Conservation (phyloP, 2,113 vertebrate species). For the Neotoma lepida region DNA sequence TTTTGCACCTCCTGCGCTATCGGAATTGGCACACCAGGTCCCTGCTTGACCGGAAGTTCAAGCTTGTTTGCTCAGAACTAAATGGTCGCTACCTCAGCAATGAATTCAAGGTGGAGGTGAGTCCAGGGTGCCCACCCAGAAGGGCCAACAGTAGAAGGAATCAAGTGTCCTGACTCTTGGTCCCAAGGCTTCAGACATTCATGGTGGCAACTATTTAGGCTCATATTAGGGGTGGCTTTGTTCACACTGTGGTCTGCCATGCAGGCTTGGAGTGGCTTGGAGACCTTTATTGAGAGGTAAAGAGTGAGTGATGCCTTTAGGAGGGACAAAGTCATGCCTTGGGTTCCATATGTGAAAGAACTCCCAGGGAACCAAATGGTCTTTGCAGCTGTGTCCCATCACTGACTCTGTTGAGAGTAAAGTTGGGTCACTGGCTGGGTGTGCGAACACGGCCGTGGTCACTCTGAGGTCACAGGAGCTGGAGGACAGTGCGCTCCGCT, state of each 20-base stretch:
- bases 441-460: fast-evolving
- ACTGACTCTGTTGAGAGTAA: too few species aligned
- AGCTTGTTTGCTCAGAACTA: conserved; percentile 95
- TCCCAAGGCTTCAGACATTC: fast-evolving
- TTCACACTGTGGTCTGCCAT: not conserved
- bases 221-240: not conserved
- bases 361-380: fast-evolving
- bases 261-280: not conserved
- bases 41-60: conserved; percentile 97
- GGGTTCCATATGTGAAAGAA: not conserved
- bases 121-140: not conserved
- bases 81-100: conserved; percentile 98
- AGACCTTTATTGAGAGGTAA: not conserved
- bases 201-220: fast-evolving
- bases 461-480: not conserved
- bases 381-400: not conserved
- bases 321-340: fast-evolving
- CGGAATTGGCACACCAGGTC: conserved; percentile 94
- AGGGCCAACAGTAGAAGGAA: not conserved
- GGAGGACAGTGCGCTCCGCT: not conserved
- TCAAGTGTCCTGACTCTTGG: fast-evolving
- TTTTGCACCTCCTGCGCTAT: conserved; percentile 93
- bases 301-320: not conserved
- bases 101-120: conserved; percentile 96
- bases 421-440: fast-evolving